These are phyloP conservation scores for Phylloscopus trochiloides DNA, from an alignment of 2,113 vertebrate species.

Conservation along the genomic window DNA sequence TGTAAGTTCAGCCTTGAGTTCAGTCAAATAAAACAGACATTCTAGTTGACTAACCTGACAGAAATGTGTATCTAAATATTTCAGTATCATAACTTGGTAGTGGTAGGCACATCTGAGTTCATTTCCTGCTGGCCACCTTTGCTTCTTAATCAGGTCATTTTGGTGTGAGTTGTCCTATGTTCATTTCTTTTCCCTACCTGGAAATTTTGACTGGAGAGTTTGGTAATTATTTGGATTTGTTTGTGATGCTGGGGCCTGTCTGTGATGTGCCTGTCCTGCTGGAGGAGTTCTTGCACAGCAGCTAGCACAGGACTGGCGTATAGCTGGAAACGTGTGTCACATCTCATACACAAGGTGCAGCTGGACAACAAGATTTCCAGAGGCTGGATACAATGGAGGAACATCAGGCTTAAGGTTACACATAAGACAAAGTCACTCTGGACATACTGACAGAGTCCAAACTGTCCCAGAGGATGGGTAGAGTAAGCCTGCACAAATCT, in stretches of 20 bases:
- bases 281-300: not conserved
- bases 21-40: not conserved
- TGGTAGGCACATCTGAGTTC: not conserved
- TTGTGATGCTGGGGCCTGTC: too few species aligned
- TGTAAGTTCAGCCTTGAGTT: not conserved
- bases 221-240: not conserved
- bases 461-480: not conserved
- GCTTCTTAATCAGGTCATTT: not conserved
- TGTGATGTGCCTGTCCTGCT: not conserved
- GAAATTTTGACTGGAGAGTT: not conserved
- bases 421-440: accelerated
- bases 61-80: not conserved
- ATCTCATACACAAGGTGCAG: accelerated
- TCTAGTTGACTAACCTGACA: not conserved
- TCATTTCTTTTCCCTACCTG: not conserved
- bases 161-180: not conserved
- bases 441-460: not conserved
- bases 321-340: not conserved
- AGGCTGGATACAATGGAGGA: not conserved
- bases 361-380: not conserved
- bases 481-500: not conserved
- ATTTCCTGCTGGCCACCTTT: not conserved
- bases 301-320: accelerated
- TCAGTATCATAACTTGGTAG: not conserved
- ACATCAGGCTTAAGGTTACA: not conserved